Conservation (phyloP, 2,888 invertebrate genomes). For the Alentia gelatinosa region DNA sequence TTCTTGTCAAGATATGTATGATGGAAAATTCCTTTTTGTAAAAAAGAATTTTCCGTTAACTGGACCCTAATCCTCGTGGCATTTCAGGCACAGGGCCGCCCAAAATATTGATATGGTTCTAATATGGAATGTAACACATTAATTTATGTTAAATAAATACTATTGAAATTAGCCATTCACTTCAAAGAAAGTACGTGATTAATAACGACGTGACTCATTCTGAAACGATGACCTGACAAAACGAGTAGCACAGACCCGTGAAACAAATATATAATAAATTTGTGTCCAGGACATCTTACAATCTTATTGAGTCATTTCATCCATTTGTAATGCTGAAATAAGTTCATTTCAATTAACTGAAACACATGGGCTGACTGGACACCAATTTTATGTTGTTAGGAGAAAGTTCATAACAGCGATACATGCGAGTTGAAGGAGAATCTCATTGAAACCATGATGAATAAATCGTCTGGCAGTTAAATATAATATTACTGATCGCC, state of each 20-base stretch:
- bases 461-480: conserved; percentile 28
- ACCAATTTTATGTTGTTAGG: background rate
- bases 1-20: conserved; percentile 29
- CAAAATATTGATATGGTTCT: conserved; percentile 26
- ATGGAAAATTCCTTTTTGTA: background rate
- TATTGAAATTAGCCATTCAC: background rate
- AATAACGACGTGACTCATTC: too few relatives aligned
- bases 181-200: too few relatives aligned
- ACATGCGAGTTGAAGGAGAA: background rate
- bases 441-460: background rate
- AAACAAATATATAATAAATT: too few relatives aligned
- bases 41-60: background rate
- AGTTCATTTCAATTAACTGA: background rate
- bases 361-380: background rate
- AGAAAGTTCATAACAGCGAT: background rate
- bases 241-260: too few relatives aligned
- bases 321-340: too few relatives aligned
- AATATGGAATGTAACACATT: conserved; percentile 3
- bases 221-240: too few relatives aligned
- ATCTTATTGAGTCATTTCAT: too few relatives aligned
- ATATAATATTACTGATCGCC: background rate
- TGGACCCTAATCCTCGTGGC: background rate
- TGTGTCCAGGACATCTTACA: too few relatives aligned
- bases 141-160: background rate
- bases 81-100: background rate